Conservation (phyloP, 2,797 vertebrate species). For the Malacoraja senta region DNA sequence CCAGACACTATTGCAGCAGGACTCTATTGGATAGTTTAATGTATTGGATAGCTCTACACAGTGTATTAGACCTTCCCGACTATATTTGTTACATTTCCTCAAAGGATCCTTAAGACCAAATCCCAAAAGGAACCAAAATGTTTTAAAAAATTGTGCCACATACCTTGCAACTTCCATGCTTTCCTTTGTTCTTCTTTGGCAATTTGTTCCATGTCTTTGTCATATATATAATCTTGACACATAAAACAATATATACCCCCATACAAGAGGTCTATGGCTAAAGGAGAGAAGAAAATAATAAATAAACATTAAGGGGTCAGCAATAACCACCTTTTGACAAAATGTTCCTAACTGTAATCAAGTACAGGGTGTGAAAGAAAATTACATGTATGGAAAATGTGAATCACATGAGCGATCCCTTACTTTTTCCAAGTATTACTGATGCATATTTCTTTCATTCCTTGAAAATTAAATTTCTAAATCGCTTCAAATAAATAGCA, state of each 20-base stretch:
- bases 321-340: background rate
- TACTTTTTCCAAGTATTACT: no score
- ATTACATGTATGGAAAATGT: background rate
- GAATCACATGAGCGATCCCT: no score
- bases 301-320: background rate
- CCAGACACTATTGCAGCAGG: background rate
- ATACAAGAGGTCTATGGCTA: slow-evolving; percentile 94
- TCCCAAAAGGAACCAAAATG: background rate
- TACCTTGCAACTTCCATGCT: slow-evolving; percentile 98
- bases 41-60: background rate
- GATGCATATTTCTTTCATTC: no score
- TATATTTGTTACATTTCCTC: background rate
- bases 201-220: slow-evolving; percentile 99
- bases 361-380: background rate
- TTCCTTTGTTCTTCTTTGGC: slow-evolving; percentile 99
- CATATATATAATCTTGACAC: slow-evolving; percentile 99
- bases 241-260: slow-evolving; percentile 98
- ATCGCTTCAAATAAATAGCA: no score
- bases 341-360: background rate
- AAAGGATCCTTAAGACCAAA: background rate
- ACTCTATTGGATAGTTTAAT: background rate
- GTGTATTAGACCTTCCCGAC: background rate
- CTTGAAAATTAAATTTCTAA: no score
- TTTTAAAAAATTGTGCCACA: background rate
- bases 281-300: slow-evolving; percentile 44